Evolutionary conservation across 2,113 vertebrate species (phyloP), one percentile per base, ranked within the genome.

Genomic region (Tachysurus fulvidraco): DNA sequence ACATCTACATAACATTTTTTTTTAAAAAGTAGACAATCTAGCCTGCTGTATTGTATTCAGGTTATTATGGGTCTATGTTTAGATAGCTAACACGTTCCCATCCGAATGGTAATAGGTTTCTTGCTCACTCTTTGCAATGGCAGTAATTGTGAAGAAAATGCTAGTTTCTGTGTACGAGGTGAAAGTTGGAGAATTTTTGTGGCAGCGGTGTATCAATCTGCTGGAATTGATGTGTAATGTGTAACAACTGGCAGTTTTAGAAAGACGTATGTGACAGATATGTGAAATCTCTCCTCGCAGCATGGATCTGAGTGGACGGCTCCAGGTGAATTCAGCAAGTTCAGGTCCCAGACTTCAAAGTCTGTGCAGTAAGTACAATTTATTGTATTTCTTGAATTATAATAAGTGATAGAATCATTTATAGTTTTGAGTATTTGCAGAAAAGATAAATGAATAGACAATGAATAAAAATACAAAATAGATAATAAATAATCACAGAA

Each of bases 281-380:
- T 36, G 30, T 59, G 11, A 7, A 67, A n/a, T 78, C 52, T 87
- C 67, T 69, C 84, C 78, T 28, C 81, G 67, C 90, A 97, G 96
- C 93, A 95, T 44, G 96, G 96, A 55, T 95, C 95, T 0, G 96
- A 97, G 87, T 97, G 96, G 96, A 97, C 96, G 0, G 96, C 96
- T 0, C 96, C 96, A 0, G 96, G 96, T 54, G 96, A 97, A 87
- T 97, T 97, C 93, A 96, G 94, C 93, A 97, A 97, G 85, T 97
- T 97, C 93, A 95, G 96, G 90, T 96, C 96, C 0, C 96, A 97
- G 17, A 95, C 95, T 69, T 97, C 96, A 83, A 96, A 94, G 88
- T 94, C 96, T 28, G 89, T 96, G 13, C 95, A 93, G 96, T 97
- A 88, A 94, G 96, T 93, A 60, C 17, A 55, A 74, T 73, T 11